phyloP scores from a whole-genome alignment of 2,888 invertebrate genomes.

The Drosophila tripunctata region DNA sequence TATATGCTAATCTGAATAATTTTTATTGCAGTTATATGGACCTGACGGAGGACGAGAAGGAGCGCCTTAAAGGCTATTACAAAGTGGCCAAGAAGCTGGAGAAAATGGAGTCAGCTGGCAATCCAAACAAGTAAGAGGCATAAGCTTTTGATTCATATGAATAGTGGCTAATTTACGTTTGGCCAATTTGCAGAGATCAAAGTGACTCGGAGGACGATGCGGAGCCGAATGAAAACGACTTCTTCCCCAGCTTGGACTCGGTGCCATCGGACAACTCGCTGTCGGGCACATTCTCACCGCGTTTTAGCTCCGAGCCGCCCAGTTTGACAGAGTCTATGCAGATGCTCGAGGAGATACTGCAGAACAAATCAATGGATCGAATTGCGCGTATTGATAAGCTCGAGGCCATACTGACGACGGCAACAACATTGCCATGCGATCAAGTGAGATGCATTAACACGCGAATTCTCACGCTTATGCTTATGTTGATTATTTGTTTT shows the following conservation, averaged over 20 bases:
- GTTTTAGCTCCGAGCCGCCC: constrained; percentile 90
- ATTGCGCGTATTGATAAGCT: constrained; percentile 94
- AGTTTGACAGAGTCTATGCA: constrained; percentile 95
- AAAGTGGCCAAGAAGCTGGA: constrained; percentile 97
- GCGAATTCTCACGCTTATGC: background rate
- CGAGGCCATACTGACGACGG: constrained; percentile 93
- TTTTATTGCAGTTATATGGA: constrained; percentile 89
- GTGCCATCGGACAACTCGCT: constrained; percentile 90
- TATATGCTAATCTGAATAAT: background rate
- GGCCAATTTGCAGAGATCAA: constrained; percentile 86
- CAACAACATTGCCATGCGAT: constrained; percentile 89
- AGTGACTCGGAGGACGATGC: constrained; percentile 90
- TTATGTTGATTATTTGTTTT: background rate
- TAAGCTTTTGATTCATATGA: background rate
- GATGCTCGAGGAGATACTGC: constrained; percentile 93
- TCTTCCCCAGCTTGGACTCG: constrained; percentile 91
- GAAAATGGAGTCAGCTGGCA: constrained; percentile 91
- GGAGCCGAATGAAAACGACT: constrained; percentile 89
- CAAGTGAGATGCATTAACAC: constrained; percentile 67
- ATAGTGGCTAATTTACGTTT: background rate
- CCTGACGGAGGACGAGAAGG: constrained; percentile 95
- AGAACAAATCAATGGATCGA: constrained; percentile 92
- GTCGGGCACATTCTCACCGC: constrained; percentile 89
- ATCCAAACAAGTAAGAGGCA: constrained; percentile 86
- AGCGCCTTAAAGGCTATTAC: constrained; percentile 94